Evolutionary conservation across 2,888 invertebrate species (phyloP).

Genomic region (Cosmia trapezina): DNA sequence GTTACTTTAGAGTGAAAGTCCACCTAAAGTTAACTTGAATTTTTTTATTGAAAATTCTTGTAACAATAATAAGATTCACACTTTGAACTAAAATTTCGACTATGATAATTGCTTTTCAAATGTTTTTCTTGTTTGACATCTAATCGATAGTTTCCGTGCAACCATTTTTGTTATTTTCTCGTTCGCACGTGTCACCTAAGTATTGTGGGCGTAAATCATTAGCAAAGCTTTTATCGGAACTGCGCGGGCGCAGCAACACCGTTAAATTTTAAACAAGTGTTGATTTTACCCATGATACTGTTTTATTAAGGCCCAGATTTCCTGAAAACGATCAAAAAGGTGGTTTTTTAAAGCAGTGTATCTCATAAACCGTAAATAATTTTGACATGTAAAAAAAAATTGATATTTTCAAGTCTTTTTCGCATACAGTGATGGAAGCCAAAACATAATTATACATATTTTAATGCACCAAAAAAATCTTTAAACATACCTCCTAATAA

Average conservation of each 20-base stretch:
- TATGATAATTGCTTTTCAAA: background rate
- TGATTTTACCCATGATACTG: constrained; percentile 46
- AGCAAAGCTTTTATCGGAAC: constrained; percentile 64
- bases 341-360: no score
- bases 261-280: constrained; percentile 56
- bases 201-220: constrained; percentile 65
- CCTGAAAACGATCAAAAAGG: no score
- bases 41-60: background rate
- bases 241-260: constrained; percentile 64
- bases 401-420: no score
- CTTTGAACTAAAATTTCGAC: background rate
- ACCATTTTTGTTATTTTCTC: constrained; percentile 46
- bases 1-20: constrained; percentile 36
- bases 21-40: background rate
- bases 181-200: constrained; percentile 51
- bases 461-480: no score
- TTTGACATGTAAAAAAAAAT: no score
- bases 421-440: no score
- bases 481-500: no score
- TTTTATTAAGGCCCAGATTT: no score
- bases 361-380: no score
- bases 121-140: constrained; percentile 26
- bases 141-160: constrained; percentile 31
- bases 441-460: no score
- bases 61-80: background rate